Evolutionary conservation across 1,140 invertebrate species (phyloP).

Genomic region (Formica selysi): DNA sequence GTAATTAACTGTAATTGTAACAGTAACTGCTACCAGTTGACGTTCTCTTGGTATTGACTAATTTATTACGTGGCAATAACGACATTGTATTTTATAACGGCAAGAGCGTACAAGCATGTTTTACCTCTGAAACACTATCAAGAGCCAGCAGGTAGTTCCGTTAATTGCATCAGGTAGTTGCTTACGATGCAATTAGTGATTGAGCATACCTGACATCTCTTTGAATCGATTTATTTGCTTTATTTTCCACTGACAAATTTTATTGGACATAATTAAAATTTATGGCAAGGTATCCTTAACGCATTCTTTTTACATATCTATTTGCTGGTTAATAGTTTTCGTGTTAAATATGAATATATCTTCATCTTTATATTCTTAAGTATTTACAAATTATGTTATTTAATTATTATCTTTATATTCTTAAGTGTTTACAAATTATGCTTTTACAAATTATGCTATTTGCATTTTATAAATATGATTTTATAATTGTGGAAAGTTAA

Average conservation of each 20-base stretch:
- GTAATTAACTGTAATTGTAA: constrained; percentile 56
- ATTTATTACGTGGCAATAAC: constrained; percentile 53
- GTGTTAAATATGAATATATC: neutral
- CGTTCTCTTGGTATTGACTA: constrained; percentile 31
- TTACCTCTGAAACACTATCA: constrained; percentile 24
- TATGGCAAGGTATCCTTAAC: neutral
- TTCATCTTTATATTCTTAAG: neutral
- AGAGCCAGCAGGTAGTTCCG: constrained; percentile 1
- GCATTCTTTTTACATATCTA: neutral
- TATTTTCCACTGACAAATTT: neutral
- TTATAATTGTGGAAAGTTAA: no score
- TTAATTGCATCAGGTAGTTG: constrained; percentile 26
- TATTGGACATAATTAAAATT: neutral
- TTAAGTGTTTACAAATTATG: no score
- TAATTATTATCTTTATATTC: neutral
- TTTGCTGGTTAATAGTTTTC: neutral
- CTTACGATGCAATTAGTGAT: constrained; percentile 55
- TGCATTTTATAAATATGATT: no score
- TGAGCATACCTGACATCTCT: constrained; percentile 2
- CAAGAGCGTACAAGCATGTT: constrained; percentile 17
- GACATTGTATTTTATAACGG: constrained; percentile 49
- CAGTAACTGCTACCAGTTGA: constrained; percentile 5
- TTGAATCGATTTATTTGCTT: constrained; percentile 23
- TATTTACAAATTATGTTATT: no score
- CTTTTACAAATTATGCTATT: neutral